phyloP scores from a whole-genome alignment of 2,888 invertebrate genomes.

The Sialis fuliginosa region DNA sequence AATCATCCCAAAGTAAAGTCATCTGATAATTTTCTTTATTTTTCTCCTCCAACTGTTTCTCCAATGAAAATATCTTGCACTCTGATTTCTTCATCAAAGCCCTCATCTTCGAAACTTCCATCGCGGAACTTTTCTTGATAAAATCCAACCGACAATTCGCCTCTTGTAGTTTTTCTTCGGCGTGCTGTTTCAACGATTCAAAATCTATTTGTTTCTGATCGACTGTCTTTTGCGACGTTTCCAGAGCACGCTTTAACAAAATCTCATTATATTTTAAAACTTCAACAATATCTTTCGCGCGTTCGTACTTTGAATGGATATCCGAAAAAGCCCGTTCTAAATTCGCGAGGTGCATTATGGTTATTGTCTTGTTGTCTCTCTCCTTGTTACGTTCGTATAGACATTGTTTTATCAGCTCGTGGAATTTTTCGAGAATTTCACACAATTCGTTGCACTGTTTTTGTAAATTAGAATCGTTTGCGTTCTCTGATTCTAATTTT shows the following conservation, averaged over 20 bases:
- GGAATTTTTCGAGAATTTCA: too few species aligned
- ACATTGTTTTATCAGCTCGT: too few species aligned
- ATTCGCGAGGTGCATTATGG: constrained; percentile 15
- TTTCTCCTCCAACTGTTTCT: constrained; percentile 7
- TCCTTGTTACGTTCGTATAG: constrained; percentile 14
- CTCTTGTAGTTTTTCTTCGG: constrained; percentile 15
- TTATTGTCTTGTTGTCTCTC: constrained; percentile 14
- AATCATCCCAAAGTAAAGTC: constrained; percentile 9
- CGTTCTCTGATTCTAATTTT: too few species aligned
- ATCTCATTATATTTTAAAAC: constrained; percentile 18
- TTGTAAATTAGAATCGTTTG: too few species aligned
- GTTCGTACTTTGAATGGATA: constrained; percentile 18
- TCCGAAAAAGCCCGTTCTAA: constrained; percentile 19
- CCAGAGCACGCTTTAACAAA: constrained; percentile 15
- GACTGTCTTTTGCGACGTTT: constrained; percentile 14
- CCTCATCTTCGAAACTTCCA: constrained; percentile 16
- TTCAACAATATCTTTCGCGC: constrained; percentile 16
- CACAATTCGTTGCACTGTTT: too few species aligned
- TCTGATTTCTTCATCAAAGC: constrained; percentile 17
- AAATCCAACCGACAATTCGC: constrained; percentile 15
- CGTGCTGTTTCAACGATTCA: constrained; percentile 14
- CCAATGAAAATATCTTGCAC: constrained; percentile 12
- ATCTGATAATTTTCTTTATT: constrained; percentile 7
- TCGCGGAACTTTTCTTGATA: constrained; percentile 14
- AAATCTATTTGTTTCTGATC: constrained; percentile 14